Base-by-base conservation (phyloP, 2,797 vertebrate species). In the Discoglossus pictus region DNA sequence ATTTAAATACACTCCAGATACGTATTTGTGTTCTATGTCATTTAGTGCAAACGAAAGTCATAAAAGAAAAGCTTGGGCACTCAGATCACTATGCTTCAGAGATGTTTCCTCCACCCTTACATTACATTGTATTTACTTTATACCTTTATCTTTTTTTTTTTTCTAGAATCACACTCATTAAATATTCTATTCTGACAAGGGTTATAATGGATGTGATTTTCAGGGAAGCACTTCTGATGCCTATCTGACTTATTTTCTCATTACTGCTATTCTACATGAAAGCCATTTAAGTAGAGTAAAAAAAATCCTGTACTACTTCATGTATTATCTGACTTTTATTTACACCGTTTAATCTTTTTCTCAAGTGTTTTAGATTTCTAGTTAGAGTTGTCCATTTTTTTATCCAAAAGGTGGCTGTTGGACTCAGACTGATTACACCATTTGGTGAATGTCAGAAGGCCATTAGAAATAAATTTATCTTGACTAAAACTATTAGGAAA, bases 401-500 rank as follows among this genome's bases (percentile, higher is more conserved):
- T 59, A 51, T 64, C 61, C 46, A 59, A 58, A 51, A 64, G 61
- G 46, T 65, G 59, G 39, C 58, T 21, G 35, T 64, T 70, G 27
- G 48, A 2, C 12, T 74, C 17, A 67, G 69, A 46, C 7, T 56
- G 21, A 65, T 68, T 53, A 50, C 59, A 23, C 4, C 44, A 1
- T 2, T 63, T 71, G 59, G 58, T 63, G 35, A 38, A 61, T 72
- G 2, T 13, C 52, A 73, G 7, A 48, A 52, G 6, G 51, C 31
- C 54, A 36, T 2, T 48, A 68, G 68, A 62, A 50, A 71, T 17
- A 42, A 52, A 64, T 7, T 6, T 73, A 6, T 69, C 46, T 56
- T 64, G 65, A 53, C 65, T 59, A 23, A 75, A 74, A 68, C 15
- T 58, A 48, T n/a, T 36, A 69, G 21, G 63, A 48, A 74, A 70